Evolutionary conservation across 1,140 invertebrate genomes (phyloP).

Genomic region (Drosophila seguyi): DNA sequence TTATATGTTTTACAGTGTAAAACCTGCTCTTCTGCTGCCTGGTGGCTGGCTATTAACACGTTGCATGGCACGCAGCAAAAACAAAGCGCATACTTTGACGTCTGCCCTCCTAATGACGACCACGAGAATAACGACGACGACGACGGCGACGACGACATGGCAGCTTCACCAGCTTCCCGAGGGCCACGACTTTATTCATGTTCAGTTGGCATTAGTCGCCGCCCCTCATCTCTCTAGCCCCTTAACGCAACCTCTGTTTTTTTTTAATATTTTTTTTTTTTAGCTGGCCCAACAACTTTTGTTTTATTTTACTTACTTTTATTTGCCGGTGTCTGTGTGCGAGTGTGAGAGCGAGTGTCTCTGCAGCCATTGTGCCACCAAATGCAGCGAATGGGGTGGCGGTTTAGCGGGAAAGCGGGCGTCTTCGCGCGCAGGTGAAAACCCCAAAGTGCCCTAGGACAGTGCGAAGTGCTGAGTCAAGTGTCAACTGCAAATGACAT

Average conservation of each 20-base stretch:
- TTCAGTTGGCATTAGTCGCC: conserved; percentile 74
- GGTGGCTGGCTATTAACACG: conserved; percentile 74
- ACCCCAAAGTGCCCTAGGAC: conserved; percentile 81
- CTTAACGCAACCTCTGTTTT: conserved; percentile 13
- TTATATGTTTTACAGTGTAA: too few relatives aligned
- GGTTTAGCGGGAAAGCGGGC: conserved; percentile 9
- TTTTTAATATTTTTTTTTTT: conserved; percentile 40
- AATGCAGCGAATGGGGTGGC: conserved; percentile 33
- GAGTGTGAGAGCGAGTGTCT: conserved; percentile 20
- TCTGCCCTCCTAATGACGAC: conserved; percentile 82
- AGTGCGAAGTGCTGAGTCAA: conserved; percentile 83
- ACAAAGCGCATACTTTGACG: conserved; percentile 78
- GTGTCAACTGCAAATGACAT: conserved; percentile 84
- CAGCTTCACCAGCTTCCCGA: conserved; percentile 23
- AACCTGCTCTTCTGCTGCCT: conserved; percentile 7
- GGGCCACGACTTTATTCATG: conserved; percentile 75
- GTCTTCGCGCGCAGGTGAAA: conserved; percentile 68
- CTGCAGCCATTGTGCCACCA: conserved; percentile 63
- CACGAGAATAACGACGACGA: conserved; percentile 69
- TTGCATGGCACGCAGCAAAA: conserved; percentile 60
- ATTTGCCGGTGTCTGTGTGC: conserved; percentile 33
- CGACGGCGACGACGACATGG: conserved; percentile 37
- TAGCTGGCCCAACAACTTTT: conserved; percentile 30
- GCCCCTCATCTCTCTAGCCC: conserved; percentile 8
- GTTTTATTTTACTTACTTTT: conserved; percentile 62